Evolutionary conservation across 2,113 vertebrate species (phyloP).

Genomic region (Melierax canorus): DNA sequence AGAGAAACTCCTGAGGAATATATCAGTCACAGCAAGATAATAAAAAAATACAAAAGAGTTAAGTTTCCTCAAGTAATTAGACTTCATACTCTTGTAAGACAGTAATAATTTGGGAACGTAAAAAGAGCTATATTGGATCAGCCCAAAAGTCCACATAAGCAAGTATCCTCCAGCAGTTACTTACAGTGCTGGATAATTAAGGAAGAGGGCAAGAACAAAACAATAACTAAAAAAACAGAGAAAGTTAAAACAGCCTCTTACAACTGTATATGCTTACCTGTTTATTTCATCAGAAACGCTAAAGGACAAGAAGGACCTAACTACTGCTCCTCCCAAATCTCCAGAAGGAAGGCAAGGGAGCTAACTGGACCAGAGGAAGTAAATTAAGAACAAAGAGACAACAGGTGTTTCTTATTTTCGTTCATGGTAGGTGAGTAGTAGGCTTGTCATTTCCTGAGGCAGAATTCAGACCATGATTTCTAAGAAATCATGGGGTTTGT

Average conservation of each 20-base stretch:
- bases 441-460: conserved; percentile 3
- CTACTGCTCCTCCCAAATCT: background rate
- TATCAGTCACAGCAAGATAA: background rate
- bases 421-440: background rate
- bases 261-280: background rate
- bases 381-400: background rate
- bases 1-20: background rate
- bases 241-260: background rate
- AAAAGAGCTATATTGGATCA: background rate
- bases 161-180: background rate
- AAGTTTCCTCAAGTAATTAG: background rate
- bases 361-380: background rate
- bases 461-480: conserved; percentile 2
- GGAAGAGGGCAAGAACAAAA: background rate
- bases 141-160: accelerated
- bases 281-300: background rate
- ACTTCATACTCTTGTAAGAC: background rate
- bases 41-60: background rate
- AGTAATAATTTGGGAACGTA: background rate
- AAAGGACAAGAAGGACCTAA: background rate
- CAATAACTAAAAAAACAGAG: background rate
- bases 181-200: background rate
- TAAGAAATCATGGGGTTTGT: background rate
- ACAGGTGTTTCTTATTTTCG: background rate
- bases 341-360: background rate